These are phyloP conservation scores for Ara ararauna DNA, from an alignment of 2,797 vertebrate genomes.

Conservation along the genomic window DNA sequence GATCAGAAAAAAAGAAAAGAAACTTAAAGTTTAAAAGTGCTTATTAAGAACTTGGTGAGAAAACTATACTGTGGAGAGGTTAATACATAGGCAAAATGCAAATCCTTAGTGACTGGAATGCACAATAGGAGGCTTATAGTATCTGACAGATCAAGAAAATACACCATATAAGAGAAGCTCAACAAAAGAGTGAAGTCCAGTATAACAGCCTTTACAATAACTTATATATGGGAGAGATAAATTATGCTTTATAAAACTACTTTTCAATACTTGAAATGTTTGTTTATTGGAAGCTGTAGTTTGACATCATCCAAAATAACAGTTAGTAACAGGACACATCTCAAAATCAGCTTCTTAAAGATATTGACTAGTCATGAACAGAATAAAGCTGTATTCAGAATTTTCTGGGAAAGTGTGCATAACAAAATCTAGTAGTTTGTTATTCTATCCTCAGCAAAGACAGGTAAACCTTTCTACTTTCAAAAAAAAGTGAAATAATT, in stretches of 20 bases:
- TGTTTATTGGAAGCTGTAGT: background rate
- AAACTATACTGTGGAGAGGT: background rate
- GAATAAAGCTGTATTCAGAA: background rate
- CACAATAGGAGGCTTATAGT: background rate
- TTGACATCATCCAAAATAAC: background rate
- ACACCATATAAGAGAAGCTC: background rate
- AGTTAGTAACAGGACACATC: background rate
- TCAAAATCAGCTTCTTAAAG: background rate
- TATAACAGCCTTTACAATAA: background rate
- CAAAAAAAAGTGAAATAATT: background rate
- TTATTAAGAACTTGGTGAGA: background rate
- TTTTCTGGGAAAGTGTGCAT: background rate
- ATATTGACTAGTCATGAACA: background rate
- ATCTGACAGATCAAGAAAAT: background rate
- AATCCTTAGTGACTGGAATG: background rate
- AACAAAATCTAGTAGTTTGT: background rate
- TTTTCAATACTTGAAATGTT: background rate
- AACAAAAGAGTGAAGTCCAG: background rate
- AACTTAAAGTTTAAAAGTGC: background rate
- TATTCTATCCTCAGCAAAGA: background rate
- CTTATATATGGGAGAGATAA: background rate
- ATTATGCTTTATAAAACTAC: background rate
- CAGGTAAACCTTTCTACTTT: background rate
- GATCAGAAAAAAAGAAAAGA: background rate
- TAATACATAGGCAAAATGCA: background rate